Evolutionary conservation across 1,140 invertebrate genomes (phyloP).

Genomic region (Colletes latitarsis): DNA sequence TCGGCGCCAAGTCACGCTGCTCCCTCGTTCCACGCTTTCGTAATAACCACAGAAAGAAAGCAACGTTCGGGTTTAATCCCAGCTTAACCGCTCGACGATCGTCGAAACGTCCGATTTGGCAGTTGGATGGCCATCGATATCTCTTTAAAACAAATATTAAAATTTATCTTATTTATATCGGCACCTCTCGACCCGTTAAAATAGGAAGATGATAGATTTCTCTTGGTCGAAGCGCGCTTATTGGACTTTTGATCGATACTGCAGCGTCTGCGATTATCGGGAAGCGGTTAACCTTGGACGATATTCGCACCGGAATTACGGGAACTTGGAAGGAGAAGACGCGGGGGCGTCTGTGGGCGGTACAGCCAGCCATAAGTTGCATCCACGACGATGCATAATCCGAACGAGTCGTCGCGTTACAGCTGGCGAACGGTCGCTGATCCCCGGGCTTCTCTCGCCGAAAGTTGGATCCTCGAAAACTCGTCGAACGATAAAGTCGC

Average conservation of each 20-base stretch:
- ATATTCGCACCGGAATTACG: neutral
- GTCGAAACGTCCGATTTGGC: too few relatives aligned
- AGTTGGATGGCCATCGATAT: too few relatives aligned
- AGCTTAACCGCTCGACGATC: too few relatives aligned
- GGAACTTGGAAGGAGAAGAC: neutral
- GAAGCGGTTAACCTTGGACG: conserved; percentile 12
- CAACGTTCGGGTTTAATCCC: too few relatives aligned
- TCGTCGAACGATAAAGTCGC: neutral
- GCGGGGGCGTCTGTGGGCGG: neutral
- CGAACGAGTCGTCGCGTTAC: too few relatives aligned
- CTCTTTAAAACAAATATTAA: too few relatives aligned
- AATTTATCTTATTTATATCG: too few relatives aligned
- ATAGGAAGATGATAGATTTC: too few relatives aligned
- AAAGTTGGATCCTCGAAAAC: neutral
- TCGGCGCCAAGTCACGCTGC: too few relatives aligned
- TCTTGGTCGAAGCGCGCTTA: too few relatives aligned
- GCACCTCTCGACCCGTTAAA: too few relatives aligned
- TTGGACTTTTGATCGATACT: too few relatives aligned
- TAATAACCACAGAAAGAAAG: conserved; percentile 7
- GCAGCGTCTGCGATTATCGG: neutral
- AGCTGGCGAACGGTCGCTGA: neutral
- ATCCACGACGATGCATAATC: neutral
- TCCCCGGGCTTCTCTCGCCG: neutral
- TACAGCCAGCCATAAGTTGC: neutral
- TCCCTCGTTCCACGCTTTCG: neutral